These are phyloP conservation scores for Pogona vitticeps DNA, from an alignment of 2,113 vertebrate species.

Conservation along the genomic window DNA sequence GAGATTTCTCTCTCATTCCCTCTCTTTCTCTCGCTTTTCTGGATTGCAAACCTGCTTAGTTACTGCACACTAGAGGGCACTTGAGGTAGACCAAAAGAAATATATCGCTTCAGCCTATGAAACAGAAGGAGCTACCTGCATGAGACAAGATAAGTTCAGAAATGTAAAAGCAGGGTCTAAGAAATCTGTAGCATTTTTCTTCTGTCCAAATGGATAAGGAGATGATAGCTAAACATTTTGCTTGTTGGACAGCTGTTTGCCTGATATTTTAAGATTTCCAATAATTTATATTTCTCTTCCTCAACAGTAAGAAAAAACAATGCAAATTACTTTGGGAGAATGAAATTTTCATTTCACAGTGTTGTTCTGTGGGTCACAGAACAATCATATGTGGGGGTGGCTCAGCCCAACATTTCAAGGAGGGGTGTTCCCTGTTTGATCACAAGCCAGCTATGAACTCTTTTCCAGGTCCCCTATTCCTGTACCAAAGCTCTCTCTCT, in stretches of 20 bases:
- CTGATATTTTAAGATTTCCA: conserved; percentile 9
- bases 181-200: background rate
- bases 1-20: background rate
- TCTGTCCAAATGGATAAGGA: conserved; percentile 29
- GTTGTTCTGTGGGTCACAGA: too few relatives aligned
- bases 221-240: conserved; percentile 11
- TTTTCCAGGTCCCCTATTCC: too few relatives aligned
- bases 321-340: too few relatives aligned
- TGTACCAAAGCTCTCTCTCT: too few relatives aligned
- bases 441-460: too few relatives aligned
- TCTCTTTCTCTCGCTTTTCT: conserved; percentile 7
- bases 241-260: conserved; percentile 30
- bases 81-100: conserved; percentile 75
- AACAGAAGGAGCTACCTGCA: background rate
- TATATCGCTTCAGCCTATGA: conserved; percentile 41
- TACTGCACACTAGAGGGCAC: conserved; percentile 93
- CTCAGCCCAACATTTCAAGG: too few relatives aligned
- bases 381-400: too few relatives aligned
- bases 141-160: conserved; percentile 24
- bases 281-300: conserved; percentile 23
- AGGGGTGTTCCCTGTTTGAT: too few relatives aligned
- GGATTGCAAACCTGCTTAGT: conserved; percentile 64
- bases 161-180: conserved; percentile 26
- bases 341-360: too few relatives aligned
- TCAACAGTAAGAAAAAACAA: conserved; percentile 46